Conservation (phyloP, 2,113 vertebrate species). For the Mystacornis crossleyi region DNA sequence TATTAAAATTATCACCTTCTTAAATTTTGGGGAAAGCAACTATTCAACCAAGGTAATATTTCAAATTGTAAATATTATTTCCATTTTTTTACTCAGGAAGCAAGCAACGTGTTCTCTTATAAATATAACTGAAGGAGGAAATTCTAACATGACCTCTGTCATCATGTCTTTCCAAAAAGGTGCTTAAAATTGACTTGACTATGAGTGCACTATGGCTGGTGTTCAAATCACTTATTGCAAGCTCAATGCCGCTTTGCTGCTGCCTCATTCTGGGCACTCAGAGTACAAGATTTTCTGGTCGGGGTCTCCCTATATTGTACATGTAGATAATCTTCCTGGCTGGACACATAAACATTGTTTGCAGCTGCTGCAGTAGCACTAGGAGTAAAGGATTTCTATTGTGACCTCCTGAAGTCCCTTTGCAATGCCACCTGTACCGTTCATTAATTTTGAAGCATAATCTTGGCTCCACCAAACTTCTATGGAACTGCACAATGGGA, state of each 20-base stretch:
- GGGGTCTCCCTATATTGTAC: not conserved
- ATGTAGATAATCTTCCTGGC: not conserved
- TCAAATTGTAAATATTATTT: conserved; percentile 28
- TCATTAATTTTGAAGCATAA: not conserved
- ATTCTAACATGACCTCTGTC: not conserved
- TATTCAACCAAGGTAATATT: conserved; percentile 19
- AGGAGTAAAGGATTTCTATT: not conserved
- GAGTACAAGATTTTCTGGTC: not conserved
- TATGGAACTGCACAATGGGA: not conserved
- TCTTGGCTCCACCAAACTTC: not conserved
- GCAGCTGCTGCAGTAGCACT: not conserved
- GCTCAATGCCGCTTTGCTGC: not conserved
- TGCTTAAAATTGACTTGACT: not conserved
- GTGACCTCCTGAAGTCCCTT: not conserved
- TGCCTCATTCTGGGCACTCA: not conserved
- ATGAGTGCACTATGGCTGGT: not conserved
- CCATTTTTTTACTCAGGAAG: not conserved
- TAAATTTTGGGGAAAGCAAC: not conserved
- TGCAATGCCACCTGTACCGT: not conserved
- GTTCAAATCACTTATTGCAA: not conserved
- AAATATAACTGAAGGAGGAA: conserved; percentile 6
- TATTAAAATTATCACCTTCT: conserved; percentile 60
- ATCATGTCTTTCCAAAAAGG: not conserved
- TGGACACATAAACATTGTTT: not conserved
- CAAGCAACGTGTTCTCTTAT: not conserved